Percentiles rank a stretch among this genome's conserved stretches.
Evolutionary conservation across 2,113 vertebrate genomes (phyloP).

Genomic region (Mobula hypostoma): DNA sequence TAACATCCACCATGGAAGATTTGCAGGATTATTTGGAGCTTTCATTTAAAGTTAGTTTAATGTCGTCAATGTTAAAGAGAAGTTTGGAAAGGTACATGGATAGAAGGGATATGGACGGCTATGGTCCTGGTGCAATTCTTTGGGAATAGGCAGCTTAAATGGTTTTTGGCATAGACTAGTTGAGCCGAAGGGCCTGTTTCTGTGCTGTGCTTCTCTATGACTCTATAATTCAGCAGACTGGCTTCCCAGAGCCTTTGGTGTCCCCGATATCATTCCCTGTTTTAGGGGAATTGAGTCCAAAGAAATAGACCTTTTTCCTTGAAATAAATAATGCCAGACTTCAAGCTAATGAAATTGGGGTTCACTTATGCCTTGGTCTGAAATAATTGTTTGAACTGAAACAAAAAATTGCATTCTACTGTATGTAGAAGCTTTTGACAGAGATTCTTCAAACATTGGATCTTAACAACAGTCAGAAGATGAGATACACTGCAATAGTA

Average conservation of each 20-base stretch:
- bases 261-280: neutral
- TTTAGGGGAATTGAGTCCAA: neutral
- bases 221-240: neutral
- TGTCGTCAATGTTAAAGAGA: too few relatives aligned
- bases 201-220: too few relatives aligned
- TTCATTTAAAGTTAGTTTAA: too few relatives aligned
- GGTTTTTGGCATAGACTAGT: too few relatives aligned
- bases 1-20: too few relatives aligned
- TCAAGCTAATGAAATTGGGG: neutral
- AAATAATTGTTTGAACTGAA: neutral
- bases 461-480: neutral
- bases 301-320: neutral
- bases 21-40: too few relatives aligned
- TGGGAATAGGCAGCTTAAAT: too few relatives aligned
- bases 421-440: neutral
- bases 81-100: too few relatives aligned
- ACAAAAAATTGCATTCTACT: neutral
- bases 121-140: too few relatives aligned
- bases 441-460: neutral
- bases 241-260: neutral
- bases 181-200: too few relatives aligned
- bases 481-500: neutral
- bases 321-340: neutral
- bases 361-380: neutral
- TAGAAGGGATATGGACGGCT: too few relatives aligned